These are phyloP conservation scores for Sylvilagus bachmani DNA, from an alignment of 2,113 vertebrate genomes.

Conservation along the genomic window DNA sequence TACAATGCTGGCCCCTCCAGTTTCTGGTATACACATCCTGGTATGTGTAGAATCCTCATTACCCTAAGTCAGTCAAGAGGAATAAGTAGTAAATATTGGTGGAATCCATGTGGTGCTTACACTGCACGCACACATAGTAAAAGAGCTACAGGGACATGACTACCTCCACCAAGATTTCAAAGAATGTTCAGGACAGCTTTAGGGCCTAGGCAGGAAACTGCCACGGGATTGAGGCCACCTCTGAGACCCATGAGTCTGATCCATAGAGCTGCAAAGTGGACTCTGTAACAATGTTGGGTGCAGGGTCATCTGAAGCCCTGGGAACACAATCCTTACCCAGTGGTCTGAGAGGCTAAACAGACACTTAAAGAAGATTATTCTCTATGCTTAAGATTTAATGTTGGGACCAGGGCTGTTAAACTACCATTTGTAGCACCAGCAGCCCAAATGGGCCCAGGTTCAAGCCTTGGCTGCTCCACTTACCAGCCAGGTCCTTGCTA, in stretches of 20 bases:
- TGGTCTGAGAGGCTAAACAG: background rate
- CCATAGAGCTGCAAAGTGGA: no score
- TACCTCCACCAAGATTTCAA: background rate
- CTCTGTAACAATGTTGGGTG: background rate
- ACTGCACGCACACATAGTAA: background rate
- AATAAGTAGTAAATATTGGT: background rate
- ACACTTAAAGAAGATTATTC: no score
- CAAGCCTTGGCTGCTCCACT: no score
- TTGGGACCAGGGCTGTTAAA: no score
- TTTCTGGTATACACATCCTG: background rate
- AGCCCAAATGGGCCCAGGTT: no score
- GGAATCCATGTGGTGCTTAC: background rate
- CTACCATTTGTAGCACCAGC: no score
- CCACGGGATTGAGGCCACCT: no score
- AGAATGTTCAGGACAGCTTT: rapidly evolving
- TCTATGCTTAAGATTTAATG: no score
- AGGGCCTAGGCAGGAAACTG: background rate
- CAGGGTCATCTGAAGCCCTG: rapidly evolving
- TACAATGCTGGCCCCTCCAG: background rate
- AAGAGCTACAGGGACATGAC: background rate
- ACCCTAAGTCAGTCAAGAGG: no score
- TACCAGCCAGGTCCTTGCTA: no score
- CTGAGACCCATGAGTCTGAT: no score
- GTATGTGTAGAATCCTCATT: background rate
- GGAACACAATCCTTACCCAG: rapidly evolving